Evolutionary conservation across 2,113 vertebrate genomes (phyloP), one percentile per base, ranked within the genome.

Genomic region (Aphyosemion australe): DNA sequence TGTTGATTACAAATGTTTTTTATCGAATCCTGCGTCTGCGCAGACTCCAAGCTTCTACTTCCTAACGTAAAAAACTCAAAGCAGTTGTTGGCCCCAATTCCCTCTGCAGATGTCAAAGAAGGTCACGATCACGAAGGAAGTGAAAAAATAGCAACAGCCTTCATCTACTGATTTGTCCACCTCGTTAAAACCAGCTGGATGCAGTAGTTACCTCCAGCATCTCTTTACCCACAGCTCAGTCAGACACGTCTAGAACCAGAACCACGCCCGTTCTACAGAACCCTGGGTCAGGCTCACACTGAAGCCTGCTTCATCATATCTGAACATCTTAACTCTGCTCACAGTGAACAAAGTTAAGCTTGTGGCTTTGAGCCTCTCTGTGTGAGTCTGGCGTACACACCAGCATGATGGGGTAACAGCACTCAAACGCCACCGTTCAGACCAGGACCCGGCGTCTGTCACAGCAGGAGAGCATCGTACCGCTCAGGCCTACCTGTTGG

Each of bases 51-150:
- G 39, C 13, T 43, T 64, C 62, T 4, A 37, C 65, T 72, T 53
- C 48, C 53, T 47, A 60, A 50, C 62, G 32, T 57, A 5, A 19
- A 61, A 74, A 48, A 48, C 41, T 67, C 60, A 75, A 55, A 65
- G 52, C 52, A n/a, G 63, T 42, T 53, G 83, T 79, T 84, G 81
- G 26, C 75, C 46, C 77, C 16, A 51, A 20, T 83, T 86, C 32
- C 65, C 60, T 49, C 61, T 85, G 62, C 86, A 88, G 86, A 87
- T 84, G 86, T 87, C 65, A 78, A 90, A 88, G 54, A 79, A 84
- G 88, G 88, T 83, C 83, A 78, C 72, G 54, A 21, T 70, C 61
- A 51, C 2, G 19, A 64, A 59, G 54, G 68, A 37, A 71, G 61
- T 55, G 56, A 63, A 69, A 80, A 77, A 72, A 77, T 53, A 82